These are phyloP conservation scores for Goniozus legneri DNA, from an alignment of 1,140 invertebrate genomes.

Conservation along the genomic window DNA sequence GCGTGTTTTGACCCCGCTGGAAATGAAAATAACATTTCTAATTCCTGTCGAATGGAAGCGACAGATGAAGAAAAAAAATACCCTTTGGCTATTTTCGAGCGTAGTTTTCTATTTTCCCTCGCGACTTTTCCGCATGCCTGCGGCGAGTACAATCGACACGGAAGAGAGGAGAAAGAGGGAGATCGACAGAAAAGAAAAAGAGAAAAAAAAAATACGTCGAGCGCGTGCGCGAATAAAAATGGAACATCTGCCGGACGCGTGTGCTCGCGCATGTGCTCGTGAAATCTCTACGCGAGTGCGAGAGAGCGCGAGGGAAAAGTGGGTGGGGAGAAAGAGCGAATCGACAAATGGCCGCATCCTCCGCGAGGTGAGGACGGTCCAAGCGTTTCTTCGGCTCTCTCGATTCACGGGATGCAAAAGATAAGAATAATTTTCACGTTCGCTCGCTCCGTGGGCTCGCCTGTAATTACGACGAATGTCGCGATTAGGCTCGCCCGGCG, in stretches of 20 bases:
- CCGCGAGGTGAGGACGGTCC: no score
- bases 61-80: no score
- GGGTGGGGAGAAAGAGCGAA: conserved; percentile 16
- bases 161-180: neutral
- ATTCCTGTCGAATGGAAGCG: conserved; percentile 7
- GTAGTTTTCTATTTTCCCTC: no score
- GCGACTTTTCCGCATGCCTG: neutral
- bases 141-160: neutral
- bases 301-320: conserved; percentile 32
- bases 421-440: conserved; percentile 16
- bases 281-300: conserved; percentile 28
- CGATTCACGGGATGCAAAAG: no score
- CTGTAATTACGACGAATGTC: conserved; percentile 3
- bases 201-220: neutral
- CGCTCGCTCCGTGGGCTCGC: neutral
- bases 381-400: no score
- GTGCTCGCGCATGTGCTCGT: conserved; percentile 35
- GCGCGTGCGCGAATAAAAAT: conserved; percentile 36
- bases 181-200: neutral
- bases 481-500: conserved; percentile 7
- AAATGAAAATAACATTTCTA: no score
- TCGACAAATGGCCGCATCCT: conserved; percentile 36
- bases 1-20: no score
- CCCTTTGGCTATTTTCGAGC: no score
- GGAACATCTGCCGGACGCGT: conserved; percentile 42